Conservation (phyloP, 2,888 invertebrate genomes). For the Spatulosminthurus flaviceps region DNA sequence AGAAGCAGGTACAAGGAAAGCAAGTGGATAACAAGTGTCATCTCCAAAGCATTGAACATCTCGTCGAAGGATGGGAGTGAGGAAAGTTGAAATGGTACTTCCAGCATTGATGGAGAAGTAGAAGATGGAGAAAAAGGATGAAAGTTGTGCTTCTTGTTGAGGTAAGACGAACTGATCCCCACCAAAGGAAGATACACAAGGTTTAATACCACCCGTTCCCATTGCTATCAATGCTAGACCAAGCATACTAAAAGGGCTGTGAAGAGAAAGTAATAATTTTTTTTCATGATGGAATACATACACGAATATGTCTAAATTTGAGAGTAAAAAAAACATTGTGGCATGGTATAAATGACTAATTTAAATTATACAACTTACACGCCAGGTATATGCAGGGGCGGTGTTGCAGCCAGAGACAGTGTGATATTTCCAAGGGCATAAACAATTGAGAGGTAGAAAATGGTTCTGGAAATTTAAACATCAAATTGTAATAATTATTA, state of each 20-base stretch:
- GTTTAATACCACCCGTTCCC: constrained; percentile 94
- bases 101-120: constrained; percentile 88
- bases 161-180: constrained; percentile 90
- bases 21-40: constrained; percentile 53
- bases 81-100: constrained; percentile 73
- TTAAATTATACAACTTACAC: too few species aligned
- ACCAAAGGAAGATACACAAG: constrained; percentile 93
- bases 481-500: constrained; percentile 4
- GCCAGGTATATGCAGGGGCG: constrained; percentile 53
- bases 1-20: constrained; percentile 53
- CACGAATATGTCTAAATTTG: too few species aligned
- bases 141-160: constrained; percentile 80
- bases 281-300: too few species aligned
- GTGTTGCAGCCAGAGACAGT: constrained; percentile 68
- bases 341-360: too few species aligned
- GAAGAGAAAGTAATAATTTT: background rate
- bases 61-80: constrained; percentile 78
- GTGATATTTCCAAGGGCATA: constrained; percentile 69
- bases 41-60: constrained; percentile 65
- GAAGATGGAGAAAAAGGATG: constrained; percentile 90
- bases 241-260: constrained; percentile 67
- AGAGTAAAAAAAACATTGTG: too few species aligned
- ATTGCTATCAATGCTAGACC: constrained; percentile 76
- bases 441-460: constrained; percentile 69
- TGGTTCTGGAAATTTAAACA: constrained; percentile 67